phyloP scores from a whole-genome alignment of 2,888 invertebrate genomes.

The Axea sp. region DNA sequence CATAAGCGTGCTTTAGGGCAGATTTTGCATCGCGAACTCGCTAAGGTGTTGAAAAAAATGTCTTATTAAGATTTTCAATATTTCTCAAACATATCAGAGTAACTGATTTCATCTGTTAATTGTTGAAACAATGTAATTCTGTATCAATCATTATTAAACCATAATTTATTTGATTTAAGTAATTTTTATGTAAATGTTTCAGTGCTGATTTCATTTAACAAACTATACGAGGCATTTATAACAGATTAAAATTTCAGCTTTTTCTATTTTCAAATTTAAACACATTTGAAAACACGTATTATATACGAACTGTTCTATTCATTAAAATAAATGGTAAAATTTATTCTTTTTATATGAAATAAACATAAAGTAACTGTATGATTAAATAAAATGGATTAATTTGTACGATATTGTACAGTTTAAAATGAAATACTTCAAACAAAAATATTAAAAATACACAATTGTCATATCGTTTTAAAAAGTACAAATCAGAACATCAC shows the following conservation, averaged over 20 bases:
- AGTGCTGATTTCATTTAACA: conserved; percentile 5
- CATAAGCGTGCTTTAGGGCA: no score
- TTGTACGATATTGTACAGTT: no score
- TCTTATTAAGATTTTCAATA: conserved; percentile 51
- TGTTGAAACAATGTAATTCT: conserved; percentile 3
- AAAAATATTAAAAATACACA: no score
- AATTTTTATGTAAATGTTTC: neutral
- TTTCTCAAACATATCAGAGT: conserved; percentile 43
- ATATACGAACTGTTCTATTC: no score
- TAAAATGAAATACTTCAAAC: no score
- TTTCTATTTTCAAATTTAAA: neutral
- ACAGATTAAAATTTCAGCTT: neutral
- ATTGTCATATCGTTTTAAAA: no score
- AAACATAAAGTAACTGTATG: no score
- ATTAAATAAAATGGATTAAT: no score
- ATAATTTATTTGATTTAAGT: conserved; percentile 2
- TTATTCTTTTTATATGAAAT: no score
- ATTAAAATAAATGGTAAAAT: no score
- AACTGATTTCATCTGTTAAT: conserved; percentile 40
- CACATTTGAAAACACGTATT: no score
- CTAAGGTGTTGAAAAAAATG: conserved; percentile 54
- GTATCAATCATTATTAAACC: neutral
- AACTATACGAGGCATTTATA: neutral
- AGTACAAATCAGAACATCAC: no score
- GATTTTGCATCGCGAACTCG: conserved; percentile 56